Evolutionary conservation across 2,113 vertebrate species (phyloP).

Genomic region (Cyanistes caeruleus): DNA sequence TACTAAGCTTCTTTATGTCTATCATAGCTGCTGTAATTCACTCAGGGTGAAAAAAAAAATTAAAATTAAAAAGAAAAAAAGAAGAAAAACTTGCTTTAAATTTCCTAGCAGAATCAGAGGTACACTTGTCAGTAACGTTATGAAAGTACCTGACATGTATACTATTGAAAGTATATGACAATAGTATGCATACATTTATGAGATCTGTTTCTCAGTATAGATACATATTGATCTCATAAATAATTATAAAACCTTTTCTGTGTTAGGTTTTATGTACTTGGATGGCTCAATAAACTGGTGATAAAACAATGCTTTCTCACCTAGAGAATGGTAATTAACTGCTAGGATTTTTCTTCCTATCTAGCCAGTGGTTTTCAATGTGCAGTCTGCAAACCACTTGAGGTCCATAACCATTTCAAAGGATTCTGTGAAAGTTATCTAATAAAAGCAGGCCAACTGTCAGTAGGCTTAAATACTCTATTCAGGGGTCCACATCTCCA

Average conservation of each 20-base stretch:
- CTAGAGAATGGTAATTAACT: conserved; percentile 14
- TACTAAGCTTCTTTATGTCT: not conserved
- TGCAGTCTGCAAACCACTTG: conserved; percentile 31
- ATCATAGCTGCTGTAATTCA: not conserved
- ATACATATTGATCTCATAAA: not conserved
- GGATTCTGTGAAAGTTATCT: conserved; percentile 15
- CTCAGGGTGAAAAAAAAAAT: not conserved
- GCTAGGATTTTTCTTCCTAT: conserved; percentile 17
- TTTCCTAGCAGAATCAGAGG: not conserved
- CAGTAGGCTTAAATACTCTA: conserved; percentile 42
- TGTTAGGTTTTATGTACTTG: not conserved
- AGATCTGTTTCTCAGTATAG: not conserved
- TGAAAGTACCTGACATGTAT: too few species aligned
- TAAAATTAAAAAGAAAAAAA: not conserved
- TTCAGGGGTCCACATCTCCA: conserved; percentile 12
- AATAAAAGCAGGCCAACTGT: conserved; percentile 40
- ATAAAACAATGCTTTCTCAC: conserved; percentile 13
- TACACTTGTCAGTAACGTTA: not conserved
- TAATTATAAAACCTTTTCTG: not conserved
- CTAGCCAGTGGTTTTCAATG: conserved; percentile 39
- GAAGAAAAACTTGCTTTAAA: not conserved
- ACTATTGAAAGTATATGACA: not conserved
- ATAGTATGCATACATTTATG: not conserved
- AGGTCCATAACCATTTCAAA: conserved; percentile 25
- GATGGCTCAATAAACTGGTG: not conserved